Base-by-base conservation (phyloP, 2,113 vertebrate species). In the Megaptera novaeangliae region DNA sequence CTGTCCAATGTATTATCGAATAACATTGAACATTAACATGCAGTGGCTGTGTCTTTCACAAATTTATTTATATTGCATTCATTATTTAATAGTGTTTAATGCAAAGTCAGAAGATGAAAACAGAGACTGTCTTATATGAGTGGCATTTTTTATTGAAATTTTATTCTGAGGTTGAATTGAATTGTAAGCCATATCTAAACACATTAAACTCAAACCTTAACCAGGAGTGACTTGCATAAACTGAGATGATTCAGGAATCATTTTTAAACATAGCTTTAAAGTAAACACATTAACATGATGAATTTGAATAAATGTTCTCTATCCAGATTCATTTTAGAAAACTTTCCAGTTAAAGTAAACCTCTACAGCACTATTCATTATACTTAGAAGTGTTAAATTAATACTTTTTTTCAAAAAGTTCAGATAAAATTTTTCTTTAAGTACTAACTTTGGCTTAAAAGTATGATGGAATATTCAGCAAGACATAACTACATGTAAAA, bases 111-210 rank as follows among this genome's bases (percentile, higher is more conserved):
- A 75, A 92, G 29, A 97, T 3, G 59, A 59, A 91, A 95, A 85
- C 2, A 64, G n/a, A 71, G 8, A 29, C 23, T 80, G 20, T 59
- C 27, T 36, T 10, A 0, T 75, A n/a, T 91, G 55, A 82, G n/a
- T 97, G 96, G 93, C 23, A 97, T 97, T 95, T 94, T 97, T 97
- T 98, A 98, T 98, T 96, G 98, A 98, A 98, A 97, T 97, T 99
- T 98, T 98, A 98, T 98, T 99, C 98, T 98, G n/a, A 74, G 27
- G 86, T 97, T 85, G 88, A 98, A 99, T 99, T 98, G 98, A 99
- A 99, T 99, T 98, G 98, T 98, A 98, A 99, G 98, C 94, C 94
- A 88, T 96, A 96, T 99, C 98, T 99, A 98, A 99, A 98, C 96
- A 98, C 97, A 98, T 99, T 98, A 99, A 96, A 89, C 94, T 99